Percentiles rank a stretch among this genome's conserved stretches.
These are phyloP conservation scores for Oenanthe melanoleuca DNA, from an alignment of 2,113 vertebrate genomes.

Conservation along the genomic window DNA sequence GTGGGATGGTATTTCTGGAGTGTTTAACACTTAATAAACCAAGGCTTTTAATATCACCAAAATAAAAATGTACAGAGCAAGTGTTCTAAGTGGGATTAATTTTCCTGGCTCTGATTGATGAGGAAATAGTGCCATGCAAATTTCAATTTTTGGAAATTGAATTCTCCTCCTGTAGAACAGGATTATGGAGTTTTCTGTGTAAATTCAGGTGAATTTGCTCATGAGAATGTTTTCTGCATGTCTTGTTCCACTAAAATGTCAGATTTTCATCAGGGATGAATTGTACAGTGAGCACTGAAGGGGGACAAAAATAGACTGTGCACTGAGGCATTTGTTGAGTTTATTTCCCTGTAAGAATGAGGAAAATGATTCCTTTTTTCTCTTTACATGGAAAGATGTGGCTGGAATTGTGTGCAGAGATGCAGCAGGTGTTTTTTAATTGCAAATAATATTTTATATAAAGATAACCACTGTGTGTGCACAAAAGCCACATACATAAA, in stretches of 20 bases:
- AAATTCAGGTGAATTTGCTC: background rate
- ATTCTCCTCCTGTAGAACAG: background rate
- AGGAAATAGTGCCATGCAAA: accelerated
- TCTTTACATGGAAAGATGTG: background rate
- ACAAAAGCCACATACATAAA: background rate
- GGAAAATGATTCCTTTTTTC: background rate
- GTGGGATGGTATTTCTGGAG: background rate
- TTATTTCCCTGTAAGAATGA: background rate
- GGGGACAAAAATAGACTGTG: accelerated
- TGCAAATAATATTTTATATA: background rate
- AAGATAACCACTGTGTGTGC: background rate
- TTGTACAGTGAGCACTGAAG: background rate
- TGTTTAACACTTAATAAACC: background rate
- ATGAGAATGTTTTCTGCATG: background rate
- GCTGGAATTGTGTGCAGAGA: background rate
- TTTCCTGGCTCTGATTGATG: background rate
- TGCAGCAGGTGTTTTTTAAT: background rate
- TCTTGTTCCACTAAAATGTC: background rate
- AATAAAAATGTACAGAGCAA: background rate
- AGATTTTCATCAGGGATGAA: background rate
- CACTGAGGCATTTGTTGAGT: accelerated
- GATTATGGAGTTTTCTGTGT: background rate
- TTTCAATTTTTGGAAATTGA: background rate
- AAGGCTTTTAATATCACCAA: background rate
- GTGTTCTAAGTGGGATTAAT: accelerated